A percentile compares a stretch with the other conserved stretches of the same genome.
These are phyloP conservation scores for Chaenodraco wilsoni DNA, from an alignment of 2,797 vertebrate genomes.

Conservation along the genomic window DNA sequence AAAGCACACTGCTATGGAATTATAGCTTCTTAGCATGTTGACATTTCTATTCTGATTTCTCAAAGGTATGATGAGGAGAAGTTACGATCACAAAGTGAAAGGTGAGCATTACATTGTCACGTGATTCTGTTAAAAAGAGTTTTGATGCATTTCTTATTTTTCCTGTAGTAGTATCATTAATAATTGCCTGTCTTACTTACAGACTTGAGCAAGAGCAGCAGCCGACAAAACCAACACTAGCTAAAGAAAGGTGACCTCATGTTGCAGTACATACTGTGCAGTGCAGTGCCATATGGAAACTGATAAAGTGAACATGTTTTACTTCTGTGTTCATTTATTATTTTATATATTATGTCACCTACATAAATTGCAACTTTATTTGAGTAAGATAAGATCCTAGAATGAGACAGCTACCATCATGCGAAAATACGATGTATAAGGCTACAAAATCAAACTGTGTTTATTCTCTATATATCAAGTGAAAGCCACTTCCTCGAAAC, in stretches of 20 bases:
- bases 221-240: conserved; percentile 52
- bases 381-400: not conserved
- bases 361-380: not conserved
- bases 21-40: not conserved
- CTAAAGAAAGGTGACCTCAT: conserved; percentile 78
- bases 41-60: conserved; percentile 26
- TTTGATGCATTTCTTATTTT: not conserved
- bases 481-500: not conserved
- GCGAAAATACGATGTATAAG: not conserved
- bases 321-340: not conserved
- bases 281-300: not conserved
- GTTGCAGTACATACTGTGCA: conserved; percentile 16
- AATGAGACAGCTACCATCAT: not conserved
- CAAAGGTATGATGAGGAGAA: conserved; percentile 93
- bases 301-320: too few relatives aligned
- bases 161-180: not conserved
- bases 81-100: conserved; percentile 88
- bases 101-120: conserved; percentile 72
- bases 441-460: not conserved
- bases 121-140: not conserved
- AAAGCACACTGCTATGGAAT: not conserved
- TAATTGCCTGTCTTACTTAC: conserved; percentile 24
- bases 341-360: not conserved
- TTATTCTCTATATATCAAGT: not conserved
- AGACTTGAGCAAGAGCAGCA: conserved; percentile 79